Evolutionary conservation across 2,797 vertebrate genomes (phyloP), one percentile per base, ranked within the genome.

Genomic region (Tachyglossus aculeatus): DNA sequence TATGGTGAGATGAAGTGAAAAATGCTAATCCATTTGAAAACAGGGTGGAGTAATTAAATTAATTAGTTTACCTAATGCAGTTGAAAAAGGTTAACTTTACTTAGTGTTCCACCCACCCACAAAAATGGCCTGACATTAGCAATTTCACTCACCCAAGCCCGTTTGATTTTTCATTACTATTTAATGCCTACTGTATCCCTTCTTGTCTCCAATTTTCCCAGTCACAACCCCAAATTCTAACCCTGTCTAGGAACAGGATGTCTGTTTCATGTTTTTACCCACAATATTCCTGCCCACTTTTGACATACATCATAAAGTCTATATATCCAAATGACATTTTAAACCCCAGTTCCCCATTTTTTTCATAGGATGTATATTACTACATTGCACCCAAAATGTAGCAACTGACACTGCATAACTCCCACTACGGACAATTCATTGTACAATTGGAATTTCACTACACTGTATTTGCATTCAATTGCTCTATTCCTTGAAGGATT

Each of bases 261-360:
- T 88, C 85, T 87, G 71, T 73, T 88, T 86, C 74, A 12, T 78
- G 79, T 89, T 88, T 73, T 43, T 77, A 70, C 67, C 67, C 84
- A 86, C 64, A 78, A 61, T 65, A 58, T 86, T 81, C 64, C 32
- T 81, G 76, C 71, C 88, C 72, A 66, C 27, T 81, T 86, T 62
- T 85, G 89, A 84, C 76, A 77, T 41, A 9, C 7, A 11, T 16
- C 0, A 22, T 83, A 74, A 62, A 58, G 59, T 75, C 72, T 72
- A 29, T 76, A 11, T 64, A 59, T 62, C 76, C 38, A 53, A 48
- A 74, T 5, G 1, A 37, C 8, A 14, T n/a, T 41, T 66, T 69
- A 36, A 38, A 39, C 12, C 37, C 61, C 15, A 61, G 68, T 40
- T 67, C 72, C 80, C 70, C 22, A 0, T 66, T 74, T 83, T 82